These are phyloP conservation scores for Tetraodon nigroviridis DNA, from an alignment of 2,113 vertebrate genomes.

Conservation along the genomic window DNA sequence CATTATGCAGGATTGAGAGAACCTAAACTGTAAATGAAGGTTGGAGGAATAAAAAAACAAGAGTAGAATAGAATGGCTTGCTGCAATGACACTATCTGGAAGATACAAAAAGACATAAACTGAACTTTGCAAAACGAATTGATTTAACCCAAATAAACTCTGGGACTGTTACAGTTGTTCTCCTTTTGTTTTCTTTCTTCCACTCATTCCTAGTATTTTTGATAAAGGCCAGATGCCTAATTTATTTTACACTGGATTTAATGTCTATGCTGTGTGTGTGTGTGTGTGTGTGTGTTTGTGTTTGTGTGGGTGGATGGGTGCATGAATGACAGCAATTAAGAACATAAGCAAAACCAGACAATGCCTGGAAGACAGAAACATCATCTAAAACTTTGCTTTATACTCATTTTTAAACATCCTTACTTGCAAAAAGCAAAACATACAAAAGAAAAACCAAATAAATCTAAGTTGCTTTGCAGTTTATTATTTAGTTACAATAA, in stretches of 20 bases:
- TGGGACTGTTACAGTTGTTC: conserved; percentile 5
- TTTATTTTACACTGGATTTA: conserved; percentile 25
- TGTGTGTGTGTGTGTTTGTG: conserved; percentile 16
- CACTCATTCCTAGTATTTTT: conserved; percentile 13
- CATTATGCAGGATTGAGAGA: conserved; percentile 55
- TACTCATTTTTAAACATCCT: not conserved
- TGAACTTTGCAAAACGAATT: conserved; percentile 27
- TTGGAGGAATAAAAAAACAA: conserved; percentile 23
- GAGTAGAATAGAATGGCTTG: conserved; percentile 2
- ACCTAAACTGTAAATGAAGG: conserved; percentile 14
- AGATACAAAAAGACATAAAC: not conserved
- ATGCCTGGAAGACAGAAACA: conserved; percentile 15
- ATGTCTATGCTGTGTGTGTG: conserved; percentile 2
- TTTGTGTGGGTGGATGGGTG: conserved; percentile 5
- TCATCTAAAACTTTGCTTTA: not conserved
- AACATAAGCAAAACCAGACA: conserved; percentile 37
- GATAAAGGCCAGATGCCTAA: conserved; percentile 39
- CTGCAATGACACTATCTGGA: conserved; percentile 1
- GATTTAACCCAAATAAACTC: conserved; percentile 37
- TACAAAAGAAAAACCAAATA: too few species aligned
- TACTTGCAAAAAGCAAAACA: not conserved
- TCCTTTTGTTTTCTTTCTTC: conserved; percentile 3
- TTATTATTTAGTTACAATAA: too few species aligned
- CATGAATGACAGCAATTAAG: conserved; percentile 26
- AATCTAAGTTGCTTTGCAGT: too few species aligned